Base-by-base conservation (phyloP, 2,797 vertebrate species). In the Manis pentadactyla region DNA sequence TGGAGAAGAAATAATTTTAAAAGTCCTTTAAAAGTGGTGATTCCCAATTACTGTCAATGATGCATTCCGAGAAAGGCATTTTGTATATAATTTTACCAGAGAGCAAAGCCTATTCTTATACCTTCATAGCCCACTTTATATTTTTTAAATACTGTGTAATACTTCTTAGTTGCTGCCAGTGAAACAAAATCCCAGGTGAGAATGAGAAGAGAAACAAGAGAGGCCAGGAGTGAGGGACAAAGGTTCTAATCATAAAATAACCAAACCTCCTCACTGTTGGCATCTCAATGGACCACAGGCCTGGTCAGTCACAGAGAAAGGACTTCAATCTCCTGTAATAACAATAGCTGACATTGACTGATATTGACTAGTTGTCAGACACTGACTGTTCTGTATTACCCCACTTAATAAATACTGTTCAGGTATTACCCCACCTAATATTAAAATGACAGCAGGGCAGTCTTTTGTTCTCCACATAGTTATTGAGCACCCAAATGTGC, bases 381-480 rank as follows among this genome's bases (percentile, higher is more conserved):
- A 8, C 71, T 18, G 2, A 77, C 71, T 31, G 29, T 51, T 37
- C 69, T 12, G 1, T 23, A 86, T 87, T 63, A 63, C 53, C 86
- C 84, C n/a, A 75, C 37, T 61, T 69, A 69, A 46, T 51, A 63
- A n/a, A n/a, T n/a, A n/a, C n/a, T n/a, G n/a, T n/a, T n/a, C n/a
- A n/a, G n/a, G 1, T 23, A 86, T 87, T 63, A 63, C 53, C 86
- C 84, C n/a, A 75, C 37, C 55, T 69, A 69, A 46, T 51, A 29
- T 83, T 55, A 57, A 10, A 51, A n/a, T 53, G n/a, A 82, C 42
- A 53, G 88, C n/a, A 9, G 61, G 42, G 31, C 59, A 34, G 53
- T 23, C 66, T 82, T 69, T 95, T 37, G 57, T 49, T 91, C 74
- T 83, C 63, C 19, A 89, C 55, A 46, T 66, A 93, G 90, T 93